phyloP scores from a whole-genome alignment of 2,797 vertebrate genomes.

The Benthosema pterotum region DNA sequence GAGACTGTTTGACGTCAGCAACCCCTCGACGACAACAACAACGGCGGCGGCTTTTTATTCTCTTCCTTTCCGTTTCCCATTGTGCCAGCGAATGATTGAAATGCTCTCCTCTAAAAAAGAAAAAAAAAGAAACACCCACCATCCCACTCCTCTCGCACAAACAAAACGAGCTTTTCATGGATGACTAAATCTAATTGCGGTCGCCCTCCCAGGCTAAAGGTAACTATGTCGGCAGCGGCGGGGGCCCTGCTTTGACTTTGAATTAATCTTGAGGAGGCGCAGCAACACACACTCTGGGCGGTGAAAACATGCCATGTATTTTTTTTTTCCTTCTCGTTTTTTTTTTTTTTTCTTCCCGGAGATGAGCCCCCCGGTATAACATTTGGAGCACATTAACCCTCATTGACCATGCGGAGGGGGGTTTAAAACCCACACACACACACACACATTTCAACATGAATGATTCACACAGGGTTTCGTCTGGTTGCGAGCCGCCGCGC shows the following conservation, averaged over 20 bases:
- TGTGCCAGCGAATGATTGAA: slow-evolving; percentile 57
- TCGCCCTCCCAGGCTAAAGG: slow-evolving; percentile 61
- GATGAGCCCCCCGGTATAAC: background rate
- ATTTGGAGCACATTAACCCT: slow-evolving; percentile 52
- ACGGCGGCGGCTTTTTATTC: slow-evolving; percentile 1
- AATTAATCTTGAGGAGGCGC: slow-evolving; percentile 56
- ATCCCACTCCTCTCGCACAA: slow-evolving; percentile 53
- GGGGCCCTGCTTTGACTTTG: slow-evolving; percentile 55
- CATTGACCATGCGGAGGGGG: slow-evolving; percentile 52
- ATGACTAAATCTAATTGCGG: slow-evolving; percentile 72
- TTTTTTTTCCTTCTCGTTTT: no score
- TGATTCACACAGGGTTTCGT: background rate
- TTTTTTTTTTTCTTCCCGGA: no score
- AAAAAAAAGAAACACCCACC: slow-evolving; percentile 13
- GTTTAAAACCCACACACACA: slow-evolving; percentile 37
- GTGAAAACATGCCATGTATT: background rate
- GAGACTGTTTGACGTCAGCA: no score
- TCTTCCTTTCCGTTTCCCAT: slow-evolving; percentile 14
- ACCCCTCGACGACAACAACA: no score
- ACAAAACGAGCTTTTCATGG: slow-evolving; percentile 70
- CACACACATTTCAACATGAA: slow-evolving; percentile 37
- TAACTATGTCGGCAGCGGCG: slow-evolving; percentile 20
- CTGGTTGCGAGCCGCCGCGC: background rate
- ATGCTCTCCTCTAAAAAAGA: slow-evolving; percentile 56
- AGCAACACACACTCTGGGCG: background rate